A percentile compares a stretch with the other conserved stretches of the same genome.
phyloP scores from a whole-genome alignment of 1,140 invertebrate species.

The Vanessa tameamea region DNA sequence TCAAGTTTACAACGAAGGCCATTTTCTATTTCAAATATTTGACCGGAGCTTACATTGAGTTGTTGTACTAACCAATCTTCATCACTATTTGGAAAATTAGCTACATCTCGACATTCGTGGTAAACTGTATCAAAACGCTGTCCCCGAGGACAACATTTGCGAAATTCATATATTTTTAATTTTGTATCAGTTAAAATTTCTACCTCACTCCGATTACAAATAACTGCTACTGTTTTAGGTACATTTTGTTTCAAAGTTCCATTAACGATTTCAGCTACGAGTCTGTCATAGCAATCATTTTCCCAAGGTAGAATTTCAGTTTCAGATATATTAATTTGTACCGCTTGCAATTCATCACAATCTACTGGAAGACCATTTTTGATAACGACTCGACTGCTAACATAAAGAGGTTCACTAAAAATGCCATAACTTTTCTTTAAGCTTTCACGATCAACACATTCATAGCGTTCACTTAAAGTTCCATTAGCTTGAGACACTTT shows the following conservation, averaged over 20 bases:
- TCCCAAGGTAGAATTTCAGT: constrained; percentile 34
- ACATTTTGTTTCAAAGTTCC: constrained; percentile 54
- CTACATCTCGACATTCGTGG: constrained; percentile 49
- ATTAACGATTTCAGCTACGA: constrained; percentile 57
- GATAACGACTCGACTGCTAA: constrained; percentile 51
- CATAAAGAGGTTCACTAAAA: constrained; percentile 49
- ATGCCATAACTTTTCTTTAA: constrained; percentile 46
- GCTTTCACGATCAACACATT: constrained; percentile 52
- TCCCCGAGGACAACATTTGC: constrained; percentile 64
- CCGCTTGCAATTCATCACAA: constrained; percentile 51
- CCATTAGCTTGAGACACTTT: constrained; percentile 49
- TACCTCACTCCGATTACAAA: constrained; percentile 52
- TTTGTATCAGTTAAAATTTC: constrained; percentile 29
- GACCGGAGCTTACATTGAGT: constrained; percentile 40
- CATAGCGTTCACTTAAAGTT: constrained; percentile 43
- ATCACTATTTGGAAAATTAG: constrained; percentile 27
- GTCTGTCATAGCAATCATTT: constrained; percentile 60
- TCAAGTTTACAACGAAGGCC: constrained; percentile 60
- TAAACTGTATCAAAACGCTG: constrained; percentile 53
- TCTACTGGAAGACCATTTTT: constrained; percentile 50
- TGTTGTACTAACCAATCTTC: constrained; percentile 44
- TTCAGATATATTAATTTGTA: constrained; percentile 41
- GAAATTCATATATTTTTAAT: constrained; percentile 50
- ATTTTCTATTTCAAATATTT: constrained; percentile 59
- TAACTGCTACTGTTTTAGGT: constrained; percentile 61